Conservation (phyloP, 2,113 vertebrate species). For the Galeopterus variegatus region DNA sequence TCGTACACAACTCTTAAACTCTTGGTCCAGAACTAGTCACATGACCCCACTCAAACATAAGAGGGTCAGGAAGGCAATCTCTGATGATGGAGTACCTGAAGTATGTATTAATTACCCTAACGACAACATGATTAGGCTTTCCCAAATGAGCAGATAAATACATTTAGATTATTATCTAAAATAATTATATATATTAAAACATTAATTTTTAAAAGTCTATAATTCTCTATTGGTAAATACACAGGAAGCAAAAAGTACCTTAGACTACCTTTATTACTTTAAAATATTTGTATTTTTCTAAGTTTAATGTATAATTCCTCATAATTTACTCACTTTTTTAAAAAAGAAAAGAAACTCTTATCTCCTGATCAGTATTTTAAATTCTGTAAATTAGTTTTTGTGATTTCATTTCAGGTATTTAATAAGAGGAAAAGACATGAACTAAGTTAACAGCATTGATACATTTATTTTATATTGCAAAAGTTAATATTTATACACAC, state of each 20-base stretch:
- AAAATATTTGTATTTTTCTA: not conserved
- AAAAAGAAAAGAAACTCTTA: not conserved
- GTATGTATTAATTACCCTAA: not conserved
- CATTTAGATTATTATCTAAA: not conserved
- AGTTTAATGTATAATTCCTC: not conserved
- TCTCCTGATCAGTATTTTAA: constrained; percentile 6
- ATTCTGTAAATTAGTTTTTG: not conserved
- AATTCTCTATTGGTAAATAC: not conserved
- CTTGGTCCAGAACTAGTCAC: not conserved
- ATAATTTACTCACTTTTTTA: not conserved
- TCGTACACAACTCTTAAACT: not conserved
- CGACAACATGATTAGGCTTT: not conserved
- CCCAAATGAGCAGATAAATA: not conserved
- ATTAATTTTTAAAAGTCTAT: not conserved
- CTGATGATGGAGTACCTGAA: not conserved
- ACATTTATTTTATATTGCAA: not conserved
- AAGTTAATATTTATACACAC: not conserved
- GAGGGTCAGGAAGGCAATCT: not conserved
- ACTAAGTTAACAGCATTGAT: not conserved
- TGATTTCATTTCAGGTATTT: not conserved
- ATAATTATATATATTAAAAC: not conserved
- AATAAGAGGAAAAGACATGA: not conserved
- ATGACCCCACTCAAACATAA: not conserved
- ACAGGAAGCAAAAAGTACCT: not conserved
- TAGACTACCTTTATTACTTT: not conserved